Evolutionary conservation across 2,797 vertebrate genomes (phyloP), one percentile per base, ranked within the genome.

Genomic region (Poecilia wingei): DNA sequence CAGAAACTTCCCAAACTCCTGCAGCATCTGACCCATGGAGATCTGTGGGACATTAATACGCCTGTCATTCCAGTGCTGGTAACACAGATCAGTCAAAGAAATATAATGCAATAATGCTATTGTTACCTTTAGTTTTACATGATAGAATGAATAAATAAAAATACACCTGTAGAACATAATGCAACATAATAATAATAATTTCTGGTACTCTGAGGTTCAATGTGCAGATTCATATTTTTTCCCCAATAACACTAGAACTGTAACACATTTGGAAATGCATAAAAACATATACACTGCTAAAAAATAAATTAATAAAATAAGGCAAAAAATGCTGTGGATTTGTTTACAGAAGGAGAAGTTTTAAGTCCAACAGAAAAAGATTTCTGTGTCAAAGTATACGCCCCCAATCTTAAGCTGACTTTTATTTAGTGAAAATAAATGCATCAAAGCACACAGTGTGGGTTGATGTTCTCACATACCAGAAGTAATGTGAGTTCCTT

Each of bases 21-120:
- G 98, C 85, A 99, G 95, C 98, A 99, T 99, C 93, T 99, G 98
- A 69, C 98, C 98, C 98, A 99, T 99, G 68, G 98, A 99, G 92
- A 99, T 99, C 98, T 99, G 69, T 4, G 36, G 73, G 28, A 84
- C 20, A 83, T 72, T n/a, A 45, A 87, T 10, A 75, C 72, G 13
- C 43, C 2, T 1, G 49, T 89, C 75, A 86, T 78, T 77, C 36
- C 66, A 72, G 16, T 36, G 47, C 51, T 18, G 18, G 33, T 80
- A 70, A 4, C 33, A 76, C 39, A 33, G 28, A 28, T 72, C 25
- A 53, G 6, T 57, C 39, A 7, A 46, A 59, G 12, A 28, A 41
- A 8, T 18, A 41, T 55, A 45, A 33, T 2, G 16, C 14, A 49
- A 22, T 3, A 51, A 31, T 20, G 10, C 28, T 25, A 20, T 6